Base-by-base conservation (phyloP, 2,113 vertebrate genomes). In the Chlorodrepanis virens region DNA sequence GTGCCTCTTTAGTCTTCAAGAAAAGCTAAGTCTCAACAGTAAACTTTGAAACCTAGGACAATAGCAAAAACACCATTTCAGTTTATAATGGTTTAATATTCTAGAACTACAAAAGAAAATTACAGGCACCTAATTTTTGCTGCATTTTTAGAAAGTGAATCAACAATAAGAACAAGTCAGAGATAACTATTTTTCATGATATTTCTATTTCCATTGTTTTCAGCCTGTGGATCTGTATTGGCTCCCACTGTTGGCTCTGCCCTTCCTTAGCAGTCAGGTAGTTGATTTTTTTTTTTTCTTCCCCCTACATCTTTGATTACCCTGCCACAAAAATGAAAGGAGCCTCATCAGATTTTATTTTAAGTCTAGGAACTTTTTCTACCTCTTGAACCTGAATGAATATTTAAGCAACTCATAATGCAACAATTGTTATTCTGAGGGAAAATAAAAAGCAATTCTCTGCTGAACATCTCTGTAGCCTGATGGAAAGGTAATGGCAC, bases 401-500 rank as follows among this genome's bases (percentile, higher is more conserved):
- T 96, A 96, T 95, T 97, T 96, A 94, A 97, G 95, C 68, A 85
- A 93, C 74, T 97, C 77, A 50, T 91, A 93, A 92, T 88, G 85
- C 69, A 95, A 95, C 90, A 89, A 88, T 94, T 97, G 89, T 91
- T 95, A 94, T 92, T 94, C 79, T 74, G 57, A 96, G 54, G 45
- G 64, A 79, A 93, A 95, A 91, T 89, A 96, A 72, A 79, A 97
- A 89, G 91, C 61, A 92, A 60, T 93, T 81, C 77, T 78, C 75
- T 67, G 21, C 77, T 86, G 80, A 94, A 90, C 72, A 35, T 89
- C 59, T 60, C 81, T 47, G 35, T 76, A 85, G 70, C 44, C 74
- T 95, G 94, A 97, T 96, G 93, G 94, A 98, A 97, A 97, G 93
- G 96, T 97, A 97, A 96, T 87, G 40, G 63, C 65, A 97, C 92